phyloP scores from a whole-genome alignment of 2,113 vertebrate genomes.

The Vulpes lagopus region DNA sequence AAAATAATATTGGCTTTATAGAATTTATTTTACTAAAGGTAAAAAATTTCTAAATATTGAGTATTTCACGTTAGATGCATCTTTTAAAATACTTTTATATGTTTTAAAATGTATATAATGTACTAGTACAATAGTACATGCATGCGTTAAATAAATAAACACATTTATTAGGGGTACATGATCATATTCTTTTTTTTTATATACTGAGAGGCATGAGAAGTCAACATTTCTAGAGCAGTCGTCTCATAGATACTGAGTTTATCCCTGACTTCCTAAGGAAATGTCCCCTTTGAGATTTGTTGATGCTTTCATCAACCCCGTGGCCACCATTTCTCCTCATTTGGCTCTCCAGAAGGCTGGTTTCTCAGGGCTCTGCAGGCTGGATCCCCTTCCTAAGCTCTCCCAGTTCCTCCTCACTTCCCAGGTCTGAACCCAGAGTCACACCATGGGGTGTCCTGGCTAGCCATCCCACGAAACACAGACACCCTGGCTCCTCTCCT shows the following conservation, averaged over 20 bases:
- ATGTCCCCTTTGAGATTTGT: neutral
- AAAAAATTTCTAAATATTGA: neutral
- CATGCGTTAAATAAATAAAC: neutral
- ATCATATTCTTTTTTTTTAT: neutral
- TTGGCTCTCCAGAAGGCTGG: neutral
- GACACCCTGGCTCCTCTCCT: neutral
- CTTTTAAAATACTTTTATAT: neutral
- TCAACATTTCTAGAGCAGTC: neutral
- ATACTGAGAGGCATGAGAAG: neutral
- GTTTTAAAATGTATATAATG: neutral
- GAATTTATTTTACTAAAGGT: slow-evolving; percentile 4
- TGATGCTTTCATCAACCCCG: neutral
- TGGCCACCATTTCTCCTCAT: neutral
- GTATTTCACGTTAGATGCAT: neutral
- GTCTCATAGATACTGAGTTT: neutral
- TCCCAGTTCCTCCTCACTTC: neutral
- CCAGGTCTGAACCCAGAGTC: neutral
- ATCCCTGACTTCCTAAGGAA: neutral
- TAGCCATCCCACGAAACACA: neutral
- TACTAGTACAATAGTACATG: neutral
- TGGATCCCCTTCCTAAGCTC: neutral
- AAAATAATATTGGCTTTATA: slow-evolving; percentile 12
- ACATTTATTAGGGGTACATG: neutral
- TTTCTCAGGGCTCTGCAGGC: neutral
- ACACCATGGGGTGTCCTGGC: neutral